phyloP scores from a whole-genome alignment of 2,113 vertebrate species.

The Oriolus oriolus region DNA sequence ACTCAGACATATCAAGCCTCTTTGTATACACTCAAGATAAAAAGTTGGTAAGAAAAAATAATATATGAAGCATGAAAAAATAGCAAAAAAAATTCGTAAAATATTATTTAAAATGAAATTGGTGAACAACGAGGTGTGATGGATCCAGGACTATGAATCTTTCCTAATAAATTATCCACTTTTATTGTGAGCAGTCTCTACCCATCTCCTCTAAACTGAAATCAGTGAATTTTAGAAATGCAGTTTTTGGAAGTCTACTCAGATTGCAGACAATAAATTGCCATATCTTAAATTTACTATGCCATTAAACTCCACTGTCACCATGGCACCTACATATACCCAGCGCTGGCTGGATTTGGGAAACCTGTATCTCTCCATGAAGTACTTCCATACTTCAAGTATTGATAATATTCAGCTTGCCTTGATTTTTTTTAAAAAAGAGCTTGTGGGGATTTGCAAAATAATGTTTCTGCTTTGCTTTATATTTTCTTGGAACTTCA shows the following conservation, averaged over 20 bases:
- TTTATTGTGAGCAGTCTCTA: not conserved
- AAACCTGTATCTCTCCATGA: not conserved
- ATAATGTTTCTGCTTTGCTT: not conserved
- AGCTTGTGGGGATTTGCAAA: not conserved
- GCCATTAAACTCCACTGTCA: not conserved
- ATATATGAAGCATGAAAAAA: not conserved
- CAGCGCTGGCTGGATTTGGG: not conserved
- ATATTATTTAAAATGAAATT: not conserved
- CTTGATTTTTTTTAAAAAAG: not conserved
- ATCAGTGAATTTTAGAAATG: not conserved
- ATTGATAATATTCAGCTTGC: not conserved
- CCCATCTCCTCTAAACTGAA: not conserved
- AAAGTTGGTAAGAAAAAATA: not conserved
- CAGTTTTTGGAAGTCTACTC: not conserved
- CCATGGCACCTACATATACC: accelerated
- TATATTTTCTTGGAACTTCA: not conserved
- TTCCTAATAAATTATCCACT: not conserved
- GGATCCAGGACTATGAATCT: not conserved
- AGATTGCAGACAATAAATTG: not conserved
- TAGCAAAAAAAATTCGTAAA: not conserved
- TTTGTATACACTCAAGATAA: not conserved
- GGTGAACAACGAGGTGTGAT: not conserved
- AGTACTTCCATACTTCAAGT: not conserved
- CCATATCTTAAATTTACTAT: not conserved
- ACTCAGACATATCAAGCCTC: not conserved